A percentile compares a stretch with the other conserved stretches of the same genome.
Evolutionary conservation across 2,888 invertebrate species (phyloP).

Genomic region (Limnephilus lunatus): DNA sequence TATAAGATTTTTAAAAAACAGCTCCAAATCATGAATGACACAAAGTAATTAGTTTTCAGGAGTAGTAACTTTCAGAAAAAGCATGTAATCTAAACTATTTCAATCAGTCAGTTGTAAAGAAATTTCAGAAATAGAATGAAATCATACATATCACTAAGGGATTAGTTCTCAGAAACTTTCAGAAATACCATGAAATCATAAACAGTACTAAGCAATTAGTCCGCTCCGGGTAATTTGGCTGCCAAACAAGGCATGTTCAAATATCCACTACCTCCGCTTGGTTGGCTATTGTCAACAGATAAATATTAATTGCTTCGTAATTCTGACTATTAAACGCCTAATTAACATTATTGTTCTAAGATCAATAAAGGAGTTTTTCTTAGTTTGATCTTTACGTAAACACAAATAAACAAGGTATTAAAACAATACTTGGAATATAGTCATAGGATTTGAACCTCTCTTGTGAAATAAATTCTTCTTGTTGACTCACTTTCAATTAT

Average conservation of each 20-base stretch:
- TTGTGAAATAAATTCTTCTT: background rate
- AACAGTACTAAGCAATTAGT: slow-evolving; percentile 16
- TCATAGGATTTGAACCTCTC: background rate
- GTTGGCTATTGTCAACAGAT: background rate
- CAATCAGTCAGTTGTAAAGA: too few species aligned
- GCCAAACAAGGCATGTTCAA: background rate
- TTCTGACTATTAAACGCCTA: background rate
- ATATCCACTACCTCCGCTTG: background rate
- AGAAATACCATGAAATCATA: background rate
- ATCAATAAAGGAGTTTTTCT: background rate
- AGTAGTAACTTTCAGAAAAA: too few species aligned
- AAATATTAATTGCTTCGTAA: background rate
- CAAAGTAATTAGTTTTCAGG: too few species aligned
- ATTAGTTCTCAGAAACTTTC: background rate
- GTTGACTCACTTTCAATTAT: background rate
- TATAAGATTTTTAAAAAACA: too few species aligned
- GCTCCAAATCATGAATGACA: too few species aligned
- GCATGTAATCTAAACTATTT: too few species aligned
- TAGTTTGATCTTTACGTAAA: background rate
- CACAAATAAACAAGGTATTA: too few species aligned
- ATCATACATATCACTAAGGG: too few species aligned
- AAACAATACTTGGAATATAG: background rate
- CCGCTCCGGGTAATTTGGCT: background rate
- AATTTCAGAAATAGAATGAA: too few species aligned
- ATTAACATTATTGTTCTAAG: background rate